Percentiles rank a stretch among this genome's conserved stretches.
These are phyloP conservation scores for Heliothis peltigera DNA, from an alignment of 2,888 invertebrate genomes.

Conservation along the genomic window DNA sequence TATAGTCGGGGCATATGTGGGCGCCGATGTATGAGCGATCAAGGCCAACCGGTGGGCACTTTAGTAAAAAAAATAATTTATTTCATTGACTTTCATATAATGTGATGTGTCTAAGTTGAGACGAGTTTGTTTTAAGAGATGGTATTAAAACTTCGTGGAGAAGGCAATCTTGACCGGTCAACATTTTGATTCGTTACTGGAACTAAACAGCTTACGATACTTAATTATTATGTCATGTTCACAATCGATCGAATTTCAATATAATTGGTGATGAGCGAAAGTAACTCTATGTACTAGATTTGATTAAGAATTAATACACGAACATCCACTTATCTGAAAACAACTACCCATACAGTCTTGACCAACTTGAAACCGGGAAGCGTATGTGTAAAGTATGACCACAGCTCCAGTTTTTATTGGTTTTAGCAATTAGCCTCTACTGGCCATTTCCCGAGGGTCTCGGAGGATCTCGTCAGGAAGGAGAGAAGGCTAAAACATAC, in stretches of 20 bases:
- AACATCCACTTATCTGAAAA: too few relatives aligned
- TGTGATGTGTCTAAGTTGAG: slow-evolving; percentile 28
- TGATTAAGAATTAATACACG: too few relatives aligned
- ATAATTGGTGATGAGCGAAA: too few relatives aligned
- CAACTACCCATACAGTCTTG: too few relatives aligned
- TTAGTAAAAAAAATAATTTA: slow-evolving; percentile 54
- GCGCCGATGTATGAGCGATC: slow-evolving; percentile 53
- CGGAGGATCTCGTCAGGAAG: slow-evolving; percentile 11
- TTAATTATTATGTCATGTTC: too few relatives aligned
- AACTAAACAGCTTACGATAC: too few relatives aligned
- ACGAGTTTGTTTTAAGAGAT: slow-evolving; percentile 20
- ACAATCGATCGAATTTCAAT: too few relatives aligned
- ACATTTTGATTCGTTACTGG: too few relatives aligned
- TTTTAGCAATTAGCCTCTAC: not conserved
- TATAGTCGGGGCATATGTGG: slow-evolving; percentile 53
- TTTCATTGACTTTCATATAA: slow-evolving; percentile 55
- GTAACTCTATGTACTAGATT: too few relatives aligned
- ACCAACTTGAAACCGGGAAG: not conserved
- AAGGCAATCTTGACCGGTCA: too few relatives aligned
- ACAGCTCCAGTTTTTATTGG: not conserved
- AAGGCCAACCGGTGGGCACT: slow-evolving; percentile 53
- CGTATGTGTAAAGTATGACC: not conserved
- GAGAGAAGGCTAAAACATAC: slow-evolving; percentile 29
- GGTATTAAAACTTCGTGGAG: not conserved
- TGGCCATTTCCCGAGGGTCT: slow-evolving; percentile 4